A percentile compares a stretch with the other conserved stretches of the same genome.
Evolutionary conservation across 2,888 invertebrate species (phyloP).

Genomic region (Andrena fulva): DNA sequence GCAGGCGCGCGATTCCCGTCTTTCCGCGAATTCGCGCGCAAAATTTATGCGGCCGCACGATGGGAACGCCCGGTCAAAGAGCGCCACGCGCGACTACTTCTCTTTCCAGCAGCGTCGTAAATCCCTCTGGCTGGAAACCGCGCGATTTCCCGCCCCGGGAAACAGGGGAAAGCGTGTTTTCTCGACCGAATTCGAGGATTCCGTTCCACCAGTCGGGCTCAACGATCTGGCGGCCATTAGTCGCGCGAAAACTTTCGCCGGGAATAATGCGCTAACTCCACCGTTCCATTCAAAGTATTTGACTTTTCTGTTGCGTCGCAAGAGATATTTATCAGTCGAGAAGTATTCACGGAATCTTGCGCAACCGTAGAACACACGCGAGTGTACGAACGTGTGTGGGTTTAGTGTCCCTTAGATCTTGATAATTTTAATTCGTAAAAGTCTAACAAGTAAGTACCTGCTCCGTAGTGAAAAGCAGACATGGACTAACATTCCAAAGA

Average conservation of each 20-base stretch:
- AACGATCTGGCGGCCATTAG: conserved; percentile 44
- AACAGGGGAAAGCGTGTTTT: conserved; percentile 34
- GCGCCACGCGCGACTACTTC: conserved; percentile 55
- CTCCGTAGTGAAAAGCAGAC: background rate
- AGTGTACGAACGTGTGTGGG: too few species aligned
- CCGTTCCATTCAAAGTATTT: background rate
- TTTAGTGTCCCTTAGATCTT: too few species aligned
- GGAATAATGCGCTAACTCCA: conserved; percentile 37
- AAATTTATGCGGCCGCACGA: conserved; percentile 68
- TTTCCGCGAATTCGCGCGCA: conserved; percentile 68
- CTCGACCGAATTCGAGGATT: conserved; percentile 53
- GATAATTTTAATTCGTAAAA: too few species aligned
- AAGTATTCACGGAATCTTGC: background rate
- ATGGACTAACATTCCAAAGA: background rate
- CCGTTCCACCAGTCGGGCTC: conserved; percentile 24
- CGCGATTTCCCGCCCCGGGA: conserved; percentile 45
- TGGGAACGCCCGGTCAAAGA: conserved; percentile 60
- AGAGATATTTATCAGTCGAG: background rate
- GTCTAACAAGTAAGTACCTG: background rate
- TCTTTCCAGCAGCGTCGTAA: conserved; percentile 55
- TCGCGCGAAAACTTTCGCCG: conserved; percentile 25
- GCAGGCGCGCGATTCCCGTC: conserved; percentile 23
- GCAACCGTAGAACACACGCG: too few species aligned
- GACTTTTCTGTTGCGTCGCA: background rate
- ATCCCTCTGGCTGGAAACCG: conserved; percentile 47